Base-by-base conservation (phyloP, 2,888 invertebrate species). In the Nomada fucata region DNA sequence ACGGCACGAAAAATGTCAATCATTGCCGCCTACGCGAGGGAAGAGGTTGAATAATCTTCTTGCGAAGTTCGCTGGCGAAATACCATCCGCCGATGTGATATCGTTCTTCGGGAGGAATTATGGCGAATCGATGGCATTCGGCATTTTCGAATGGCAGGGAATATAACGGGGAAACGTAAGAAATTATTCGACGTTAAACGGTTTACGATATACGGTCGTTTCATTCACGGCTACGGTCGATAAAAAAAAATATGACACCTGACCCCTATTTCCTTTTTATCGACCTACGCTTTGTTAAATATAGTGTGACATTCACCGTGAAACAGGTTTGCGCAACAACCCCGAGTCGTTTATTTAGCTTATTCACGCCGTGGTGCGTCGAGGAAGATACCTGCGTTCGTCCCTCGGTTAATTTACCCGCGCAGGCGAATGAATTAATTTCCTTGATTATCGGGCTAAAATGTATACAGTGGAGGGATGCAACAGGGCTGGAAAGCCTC, bases 241-340 rank as follows among this genome's bases (percentile, higher is more conserved):
- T 73, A 59, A 57, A 59, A 36, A 65, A 55, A 61, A 47, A 55
- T 47, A 67, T 44, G 20, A 42, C 26, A 9, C 61, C 55, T 61
- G 61, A 71, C 36, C 71, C 60, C 20, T 36, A 5, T 36, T 60
- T 55, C 60, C 36, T 3, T 3, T 53, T 42, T 50, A 29, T 67
- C 55, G 65, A 65, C 13, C 57, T 26, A 42, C 52, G 36, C 7
- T 18, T 23, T 23, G 69, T 63, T 23, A 78, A 70, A 65, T 79
- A 70, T 53, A 60, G 55, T 13, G 15, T 59, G 52, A 67, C 76
- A 59, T 75, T 78, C 67, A 36, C 67, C 76, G 60, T 78, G 77
- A 50, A 26, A 77, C 7, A 63, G n/a, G 23, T 29, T 64, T 29
- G 13, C n/a, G 52, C 44, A 53, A 50, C 53, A 13, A 44, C 61